Evolutionary conservation across 2,888 invertebrate species (phyloP).

Genomic region (Parnassius mnemosyne): DNA sequence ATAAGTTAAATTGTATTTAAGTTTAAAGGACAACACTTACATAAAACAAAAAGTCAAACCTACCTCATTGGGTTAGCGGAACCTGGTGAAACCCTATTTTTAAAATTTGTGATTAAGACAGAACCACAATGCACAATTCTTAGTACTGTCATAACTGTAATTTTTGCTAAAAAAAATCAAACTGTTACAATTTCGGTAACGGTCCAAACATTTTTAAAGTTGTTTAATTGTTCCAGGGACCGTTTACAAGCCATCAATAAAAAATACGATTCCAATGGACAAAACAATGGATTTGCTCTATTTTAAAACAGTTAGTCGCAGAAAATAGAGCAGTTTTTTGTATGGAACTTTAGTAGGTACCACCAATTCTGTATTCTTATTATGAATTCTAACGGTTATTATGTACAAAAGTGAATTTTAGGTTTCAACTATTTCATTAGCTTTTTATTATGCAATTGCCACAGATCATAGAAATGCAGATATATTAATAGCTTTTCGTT

Average conservation of each 20-base stretch:
- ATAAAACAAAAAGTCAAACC: no score
- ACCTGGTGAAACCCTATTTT: no score
- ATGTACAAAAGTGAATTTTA: no score
- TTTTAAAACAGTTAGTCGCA: constrained; percentile 47
- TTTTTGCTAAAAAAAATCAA: constrained; percentile 35
- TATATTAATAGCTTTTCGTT: no score
- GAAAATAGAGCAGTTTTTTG: constrained; percentile 49
- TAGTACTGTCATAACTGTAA: constrained; percentile 27
- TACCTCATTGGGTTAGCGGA: no score
- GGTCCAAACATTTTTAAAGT: constrained; percentile 45
- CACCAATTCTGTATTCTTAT: constrained; percentile 23
- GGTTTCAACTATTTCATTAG: no score
- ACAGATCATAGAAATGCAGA: no score
- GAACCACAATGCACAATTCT: constrained; percentile 25
- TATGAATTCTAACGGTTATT: constrained; percentile 1
- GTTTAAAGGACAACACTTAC: no score
- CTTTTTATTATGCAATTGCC: no score
- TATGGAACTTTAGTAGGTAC: constrained; percentile 37
- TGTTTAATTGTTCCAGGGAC: constrained; percentile 31
- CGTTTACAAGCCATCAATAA: constrained; percentile 29
- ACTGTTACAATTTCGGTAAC: constrained; percentile 60
- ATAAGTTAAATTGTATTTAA: no score
- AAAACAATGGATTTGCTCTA: constrained; percentile 57
- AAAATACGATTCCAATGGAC: constrained; percentile 30
- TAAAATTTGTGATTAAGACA: not conserved